Conservation (phyloP, 2,113 vertebrate genomes). For the Gallinago media region DNA sequence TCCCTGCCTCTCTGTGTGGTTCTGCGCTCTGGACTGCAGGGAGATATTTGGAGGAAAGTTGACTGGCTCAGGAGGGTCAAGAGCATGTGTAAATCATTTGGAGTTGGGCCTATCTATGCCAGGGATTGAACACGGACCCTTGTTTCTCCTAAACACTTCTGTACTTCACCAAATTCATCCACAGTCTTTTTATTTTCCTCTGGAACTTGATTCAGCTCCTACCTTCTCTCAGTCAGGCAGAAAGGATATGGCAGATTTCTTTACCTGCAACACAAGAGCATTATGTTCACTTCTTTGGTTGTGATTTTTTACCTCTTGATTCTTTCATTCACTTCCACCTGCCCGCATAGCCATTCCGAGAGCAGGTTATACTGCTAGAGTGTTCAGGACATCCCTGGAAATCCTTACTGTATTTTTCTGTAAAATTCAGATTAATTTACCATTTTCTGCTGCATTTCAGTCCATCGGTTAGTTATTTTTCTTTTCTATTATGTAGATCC, state of each 20-base stretch:
- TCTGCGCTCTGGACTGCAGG: background rate
- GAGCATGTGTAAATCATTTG: background rate
- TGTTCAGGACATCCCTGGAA: background rate
- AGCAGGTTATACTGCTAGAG: background rate
- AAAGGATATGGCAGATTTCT: background rate
- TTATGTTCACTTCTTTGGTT: background rate
- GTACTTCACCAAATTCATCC: background rate
- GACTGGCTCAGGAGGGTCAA: background rate
- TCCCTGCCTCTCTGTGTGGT: fast-evolving
- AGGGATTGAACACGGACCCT: background rate
- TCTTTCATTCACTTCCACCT: background rate
- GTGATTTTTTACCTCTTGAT: background rate
- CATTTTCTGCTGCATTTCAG: background rate
- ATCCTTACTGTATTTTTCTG: background rate
- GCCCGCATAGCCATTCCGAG: background rate
- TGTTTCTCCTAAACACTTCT: background rate
- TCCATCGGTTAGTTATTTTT: background rate
- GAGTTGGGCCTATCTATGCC: background rate
- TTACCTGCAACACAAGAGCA: background rate
- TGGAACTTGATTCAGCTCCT: background rate
- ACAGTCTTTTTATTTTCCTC: background rate
- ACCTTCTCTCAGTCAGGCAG: background rate
- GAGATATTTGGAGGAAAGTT: background rate
- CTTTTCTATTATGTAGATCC: background rate
- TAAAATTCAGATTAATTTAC: background rate